A percentile compares a stretch with the other conserved stretches of the same genome.
Evolutionary conservation across 2,888 invertebrate species (phyloP).

Genomic region (Copidosoma aretas): DNA sequence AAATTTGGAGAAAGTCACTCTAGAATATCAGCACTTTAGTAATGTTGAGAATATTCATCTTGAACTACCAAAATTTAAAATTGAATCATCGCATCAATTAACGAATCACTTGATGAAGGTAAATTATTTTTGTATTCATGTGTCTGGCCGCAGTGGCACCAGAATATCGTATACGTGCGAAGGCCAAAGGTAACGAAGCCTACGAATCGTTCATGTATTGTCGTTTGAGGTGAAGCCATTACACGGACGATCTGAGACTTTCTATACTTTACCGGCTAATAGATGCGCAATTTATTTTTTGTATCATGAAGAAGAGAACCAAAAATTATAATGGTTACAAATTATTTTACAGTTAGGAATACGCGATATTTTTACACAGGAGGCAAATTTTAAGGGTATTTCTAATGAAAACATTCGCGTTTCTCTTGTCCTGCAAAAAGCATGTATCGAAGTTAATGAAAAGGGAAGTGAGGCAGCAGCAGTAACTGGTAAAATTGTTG

Average conservation of each 20-base stretch:
- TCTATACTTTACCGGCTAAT: too few species aligned
- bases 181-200: too few species aligned
- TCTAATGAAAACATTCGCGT: constrained; percentile 67
- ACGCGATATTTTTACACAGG: constrained; percentile 67
- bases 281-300: too few species aligned
- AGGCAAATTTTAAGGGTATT: constrained; percentile 73
- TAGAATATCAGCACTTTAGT: constrained; percentile 25
- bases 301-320: too few species aligned
- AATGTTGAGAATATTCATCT: constrained; percentile 67
- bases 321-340: background rate
- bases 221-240: too few species aligned
- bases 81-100: constrained; percentile 75
- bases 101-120: constrained; percentile 67
- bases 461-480: constrained; percentile 87
- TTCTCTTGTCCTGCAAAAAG: constrained; percentile 80
- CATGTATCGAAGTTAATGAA: constrained; percentile 85
- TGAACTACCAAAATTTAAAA: constrained; percentile 81
- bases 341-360: constrained; percentile 72
- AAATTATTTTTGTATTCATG: constrained; percentile 67
- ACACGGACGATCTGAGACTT: too few species aligned
- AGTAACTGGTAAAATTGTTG: constrained; percentile 74
- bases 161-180: too few species aligned
- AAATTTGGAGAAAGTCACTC: constrained; percentile 46
- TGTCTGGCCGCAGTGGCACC: too few species aligned
- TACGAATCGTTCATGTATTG: too few species aligned